Percentiles rank a stretch among this genome's conserved stretches.
phyloP scores from a whole-genome alignment of 2,797 vertebrate genomes.

The Galaxias olidus region DNA sequence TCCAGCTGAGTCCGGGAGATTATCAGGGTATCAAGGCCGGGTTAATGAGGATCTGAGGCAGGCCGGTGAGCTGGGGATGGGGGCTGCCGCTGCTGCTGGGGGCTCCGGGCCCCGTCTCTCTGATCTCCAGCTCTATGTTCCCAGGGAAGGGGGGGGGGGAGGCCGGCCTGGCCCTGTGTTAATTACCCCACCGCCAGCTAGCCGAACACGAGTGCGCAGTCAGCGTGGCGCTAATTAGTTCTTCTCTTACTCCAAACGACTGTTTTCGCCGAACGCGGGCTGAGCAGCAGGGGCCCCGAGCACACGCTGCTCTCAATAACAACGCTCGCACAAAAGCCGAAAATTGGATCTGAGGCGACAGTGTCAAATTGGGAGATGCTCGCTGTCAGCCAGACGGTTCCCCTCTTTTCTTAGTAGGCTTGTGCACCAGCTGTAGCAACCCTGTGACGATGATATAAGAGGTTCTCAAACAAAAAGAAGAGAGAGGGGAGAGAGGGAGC shows the following conservation, averaged over 20 bases:
- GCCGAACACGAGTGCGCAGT: constrained; percentile 68
- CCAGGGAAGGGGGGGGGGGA: constrained; percentile 46
- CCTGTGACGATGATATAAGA: constrained; percentile 28
- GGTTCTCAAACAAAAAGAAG: constrained; percentile 26
- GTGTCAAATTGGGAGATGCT: constrained; percentile 55
- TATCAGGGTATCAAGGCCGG: constrained; percentile 58
- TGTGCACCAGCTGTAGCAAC: constrained; percentile 32
- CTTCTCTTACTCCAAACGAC: constrained; percentile 70
- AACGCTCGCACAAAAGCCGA: constrained; percentile 63
- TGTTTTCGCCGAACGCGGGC: constrained; percentile 71
- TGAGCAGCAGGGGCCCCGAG: constrained; percentile 55
- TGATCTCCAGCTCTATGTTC: constrained; percentile 65
- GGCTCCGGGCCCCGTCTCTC: constrained; percentile 52
- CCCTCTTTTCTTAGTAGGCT: constrained; percentile 29
- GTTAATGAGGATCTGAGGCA: constrained; percentile 67
- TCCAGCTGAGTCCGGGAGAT: constrained; percentile 56
- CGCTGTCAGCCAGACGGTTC: constrained; percentile 30
- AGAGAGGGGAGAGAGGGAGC: constrained; percentile 9
- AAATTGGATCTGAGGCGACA: constrained; percentile 62
- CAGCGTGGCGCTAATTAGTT: constrained; percentile 71
- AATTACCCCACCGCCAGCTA: constrained; percentile 68
- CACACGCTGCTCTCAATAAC: constrained; percentile 61
- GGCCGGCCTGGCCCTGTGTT: constrained; percentile 61
- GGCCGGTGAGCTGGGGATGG: constrained; percentile 54
- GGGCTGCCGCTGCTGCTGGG: constrained; percentile 6